Base-by-base conservation (phyloP, 2,797 vertebrate genomes). In the Caiman crocodilus region DNA sequence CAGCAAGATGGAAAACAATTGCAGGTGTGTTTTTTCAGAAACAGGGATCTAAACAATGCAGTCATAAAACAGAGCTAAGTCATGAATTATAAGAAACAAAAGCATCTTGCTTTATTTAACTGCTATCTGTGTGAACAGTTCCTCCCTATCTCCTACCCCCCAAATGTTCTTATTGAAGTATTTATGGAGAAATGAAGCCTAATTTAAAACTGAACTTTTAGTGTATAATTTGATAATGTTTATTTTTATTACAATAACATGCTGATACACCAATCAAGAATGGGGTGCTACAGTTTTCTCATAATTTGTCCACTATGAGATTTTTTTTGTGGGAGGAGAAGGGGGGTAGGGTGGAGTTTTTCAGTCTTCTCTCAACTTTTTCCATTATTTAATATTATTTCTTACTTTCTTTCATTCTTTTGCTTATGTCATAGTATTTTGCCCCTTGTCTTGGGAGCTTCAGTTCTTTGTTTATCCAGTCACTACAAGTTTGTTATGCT, bases 1-100 rank as follows among this genome's bases (percentile, higher is more conserved):
- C 99, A 98, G 64, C 95, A 98, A 30, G 99, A 99, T 21, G 98
- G 98, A 90, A 98, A 99, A 90, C 98, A 97, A 2, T 89, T 98
- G 91, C 99, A 99, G 99, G 99, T 99, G 97, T 90, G 97, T 96
- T 96, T 94, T 87, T 87, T 79, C 88, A 95, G 79, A 81, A 94
- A 75, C 82, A 84, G 11, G 71, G 81, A 76, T 90, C 84, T 84
- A 94, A 82, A 65, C 80, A 76, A 3, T 26, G 11, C 57, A 78
- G 55, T 32, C 25, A 12, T 69, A 73, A 87, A 88, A 50, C 84
- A 77, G 60, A 79, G 11, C 30, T 86, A 58, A 3, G 17, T 13
- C 0, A 28, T 4, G 26, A 69, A 12, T 79, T 35, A 74, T 35
- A 69, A 20, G 61, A 78, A 82, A 20, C 76, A 84, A 74, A 84